Evolutionary conservation across 2,888 invertebrate genomes (phyloP), one percentile per base, ranked within the genome.

Genomic region (Acanthosepion pharaonis): DNA sequence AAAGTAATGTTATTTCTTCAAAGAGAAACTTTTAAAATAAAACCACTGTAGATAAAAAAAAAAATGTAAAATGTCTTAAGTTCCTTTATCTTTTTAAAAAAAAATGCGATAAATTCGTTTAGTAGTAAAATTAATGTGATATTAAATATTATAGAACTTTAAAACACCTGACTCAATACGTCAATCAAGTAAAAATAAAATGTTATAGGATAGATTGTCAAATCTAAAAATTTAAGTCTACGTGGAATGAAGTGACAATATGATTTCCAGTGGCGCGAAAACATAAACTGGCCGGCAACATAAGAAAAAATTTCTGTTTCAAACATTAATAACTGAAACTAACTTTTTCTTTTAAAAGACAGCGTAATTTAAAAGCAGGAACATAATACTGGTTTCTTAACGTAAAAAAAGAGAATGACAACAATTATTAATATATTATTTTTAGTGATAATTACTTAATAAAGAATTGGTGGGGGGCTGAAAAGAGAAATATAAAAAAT

Each of bases 231-330:
- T 78, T 9, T 28, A n/a, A 78, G n/a, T 78, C 78, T 78, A 78
- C n/a, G 78, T 78, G n/a, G n/a, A n/a, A 78, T n/a, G 33, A 78
- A 15, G 78, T 78, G 33, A 78, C 78, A 78, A 78, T n/a, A 78
- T 78, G 78, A 33, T 78, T 78, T n/a, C 78, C n/a, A 78, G 11
- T 78, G 78, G 78, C 78, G 78, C 78, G 78, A 78, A 78, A 78
- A 78, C 78, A 78, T 78, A n/a, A 78, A 78, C 78, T n/a, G n/a
- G n/a, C 78, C n/a, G n/a, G 78, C 78, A 78, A 78, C n/a, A 78
- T 78, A 78, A 78, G 78, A 78, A 78, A 78, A 33, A 78, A 78
- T 33, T n/a, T 78, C 78, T 33, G 78, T 3, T 23, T 78, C n/a
- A 33, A 33, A 78, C n/a, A 78, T 78, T 33, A 20, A 59, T 59